Conservation (phyloP, 2,113 vertebrate genomes). For the Connochaetes taurinus region DNA sequence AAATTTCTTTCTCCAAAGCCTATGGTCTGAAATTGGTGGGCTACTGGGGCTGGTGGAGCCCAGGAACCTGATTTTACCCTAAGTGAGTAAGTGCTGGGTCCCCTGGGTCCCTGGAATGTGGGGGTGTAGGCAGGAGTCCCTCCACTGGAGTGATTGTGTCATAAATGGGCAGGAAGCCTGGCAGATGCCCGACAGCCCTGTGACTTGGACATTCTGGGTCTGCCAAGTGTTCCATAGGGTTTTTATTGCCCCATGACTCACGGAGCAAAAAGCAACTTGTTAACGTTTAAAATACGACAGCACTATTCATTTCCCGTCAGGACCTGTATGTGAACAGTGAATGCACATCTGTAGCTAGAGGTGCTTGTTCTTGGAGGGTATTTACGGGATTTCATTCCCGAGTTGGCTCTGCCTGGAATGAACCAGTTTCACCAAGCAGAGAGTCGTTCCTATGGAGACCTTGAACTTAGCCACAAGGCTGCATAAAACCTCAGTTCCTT, state of each 20-base stretch:
- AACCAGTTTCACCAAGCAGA: not conserved
- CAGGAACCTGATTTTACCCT: not conserved
- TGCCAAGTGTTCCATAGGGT: not conserved
- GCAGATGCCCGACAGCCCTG: not conserved
- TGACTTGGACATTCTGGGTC: not conserved
- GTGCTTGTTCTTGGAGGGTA: not conserved
- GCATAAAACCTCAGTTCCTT: not conserved
- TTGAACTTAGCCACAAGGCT: not conserved
- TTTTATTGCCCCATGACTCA: not conserved
- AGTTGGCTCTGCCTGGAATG: not conserved
- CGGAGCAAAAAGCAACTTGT: not conserved
- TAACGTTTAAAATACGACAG: not conserved
- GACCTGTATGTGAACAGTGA: not conserved
- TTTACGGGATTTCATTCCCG: not conserved
- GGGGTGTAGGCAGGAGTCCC: fast-evolving
- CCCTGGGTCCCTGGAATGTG: too few species aligned
- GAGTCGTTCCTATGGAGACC: not conserved
- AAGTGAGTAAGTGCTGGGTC: not conserved
- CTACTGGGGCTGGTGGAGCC: not conserved
- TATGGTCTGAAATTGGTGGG: not conserved
- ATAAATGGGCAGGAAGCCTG: not conserved
- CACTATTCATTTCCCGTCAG: not conserved
- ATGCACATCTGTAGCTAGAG: not conserved
- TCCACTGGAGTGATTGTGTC: not conserved
- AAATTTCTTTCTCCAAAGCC: not conserved